Evolutionary conservation across 2,797 vertebrate species (phyloP).

Genomic region (Phalloptychus januarius): DNA sequence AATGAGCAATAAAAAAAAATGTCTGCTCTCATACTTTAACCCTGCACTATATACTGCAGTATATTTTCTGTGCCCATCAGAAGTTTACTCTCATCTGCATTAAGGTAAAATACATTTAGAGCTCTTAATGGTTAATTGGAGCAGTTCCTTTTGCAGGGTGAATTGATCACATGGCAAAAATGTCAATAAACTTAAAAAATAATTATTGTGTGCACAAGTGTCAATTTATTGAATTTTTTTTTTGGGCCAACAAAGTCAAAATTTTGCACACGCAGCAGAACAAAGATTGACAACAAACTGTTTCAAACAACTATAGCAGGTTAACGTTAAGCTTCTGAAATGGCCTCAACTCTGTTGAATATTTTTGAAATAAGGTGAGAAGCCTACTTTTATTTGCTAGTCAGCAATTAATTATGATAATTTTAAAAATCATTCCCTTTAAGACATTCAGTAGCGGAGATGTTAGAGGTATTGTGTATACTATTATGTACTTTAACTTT

Average conservation of each 20-base stretch:
- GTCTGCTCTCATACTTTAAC: background rate
- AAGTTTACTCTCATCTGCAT: background rate
- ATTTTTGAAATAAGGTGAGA: background rate
- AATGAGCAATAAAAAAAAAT: background rate
- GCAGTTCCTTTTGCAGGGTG: background rate
- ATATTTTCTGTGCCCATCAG: background rate
- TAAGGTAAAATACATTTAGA: background rate
- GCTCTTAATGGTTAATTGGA: background rate
- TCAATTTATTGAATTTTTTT: background rate
- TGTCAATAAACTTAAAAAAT: background rate
- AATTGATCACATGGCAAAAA: background rate
- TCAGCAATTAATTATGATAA: background rate
- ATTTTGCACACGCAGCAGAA: background rate
- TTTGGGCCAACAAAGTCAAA: background rate
- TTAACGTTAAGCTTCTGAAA: background rate
- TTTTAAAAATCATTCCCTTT: background rate
- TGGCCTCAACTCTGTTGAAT: background rate
- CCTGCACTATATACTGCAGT: background rate
- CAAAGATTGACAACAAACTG: background rate
- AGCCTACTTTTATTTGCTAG: background rate
- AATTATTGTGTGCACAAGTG: background rate
- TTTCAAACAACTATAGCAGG: background rate
- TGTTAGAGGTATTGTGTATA: conserved; percentile 29
- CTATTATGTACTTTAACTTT: background rate
- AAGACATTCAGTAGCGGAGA: background rate